phyloP scores from a whole-genome alignment of 2,888 invertebrate species.

The Anoncus sp. region DNA sequence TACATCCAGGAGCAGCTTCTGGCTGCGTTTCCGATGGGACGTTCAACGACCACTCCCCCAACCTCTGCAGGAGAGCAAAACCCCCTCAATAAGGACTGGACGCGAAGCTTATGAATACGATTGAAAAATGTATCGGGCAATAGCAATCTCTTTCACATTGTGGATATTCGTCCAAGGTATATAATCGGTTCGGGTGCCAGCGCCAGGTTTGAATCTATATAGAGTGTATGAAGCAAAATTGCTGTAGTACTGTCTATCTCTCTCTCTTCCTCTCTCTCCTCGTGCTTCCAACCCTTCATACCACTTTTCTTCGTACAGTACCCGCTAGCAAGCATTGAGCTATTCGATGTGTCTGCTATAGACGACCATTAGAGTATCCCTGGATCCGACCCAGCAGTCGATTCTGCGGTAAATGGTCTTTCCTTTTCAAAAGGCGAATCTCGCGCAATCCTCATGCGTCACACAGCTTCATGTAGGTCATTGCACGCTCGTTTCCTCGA shows the following conservation, averaged over 20 bases:
- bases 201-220: conserved; percentile 59
- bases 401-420: conserved; percentile 77
- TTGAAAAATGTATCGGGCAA: conserved; percentile 76
- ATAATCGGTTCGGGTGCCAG: conserved; percentile 69
- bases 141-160: conserved; percentile 76
- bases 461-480: conserved; percentile 52
- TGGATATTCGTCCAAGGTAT: conserved; percentile 74
- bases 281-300: conserved; percentile 13
- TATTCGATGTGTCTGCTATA: conserved; percentile 73
- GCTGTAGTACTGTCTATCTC: conserved; percentile 65
- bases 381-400: conserved; percentile 75
- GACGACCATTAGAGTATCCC: conserved; percentile 77
- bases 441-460: background rate
- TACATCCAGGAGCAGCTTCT: conserved; percentile 5
- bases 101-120: conserved; percentile 67
- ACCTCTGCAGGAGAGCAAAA: background rate
- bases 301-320: conserved; percentile 1
- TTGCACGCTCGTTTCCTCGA: conserved; percentile 9
- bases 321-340: conserved; percentile 59
- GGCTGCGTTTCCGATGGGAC: conserved; percentile 20
- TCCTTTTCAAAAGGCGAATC: conserved; percentile 72
- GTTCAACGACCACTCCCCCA: too few species aligned
- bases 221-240: conserved; percentile 59
- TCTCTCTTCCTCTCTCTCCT: conserved; percentile 38
- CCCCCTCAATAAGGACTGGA: conserved; percentile 15